Evolutionary conservation across 2,888 invertebrate species (phyloP).

Genomic region (Tipula lateralis): DNA sequence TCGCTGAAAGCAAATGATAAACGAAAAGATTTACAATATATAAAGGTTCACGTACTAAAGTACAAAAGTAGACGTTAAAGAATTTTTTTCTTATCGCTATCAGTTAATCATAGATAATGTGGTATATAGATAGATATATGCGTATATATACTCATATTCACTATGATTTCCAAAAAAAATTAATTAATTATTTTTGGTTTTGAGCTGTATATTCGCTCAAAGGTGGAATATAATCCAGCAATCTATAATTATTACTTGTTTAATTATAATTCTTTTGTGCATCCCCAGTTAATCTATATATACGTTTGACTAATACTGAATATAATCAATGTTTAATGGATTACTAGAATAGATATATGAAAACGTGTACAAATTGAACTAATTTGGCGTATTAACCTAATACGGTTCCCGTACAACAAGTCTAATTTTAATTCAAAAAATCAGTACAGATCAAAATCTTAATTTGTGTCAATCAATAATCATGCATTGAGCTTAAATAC

Average conservation of each 20-base stretch:
- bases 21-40: neutral
- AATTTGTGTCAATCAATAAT: too few species aligned
- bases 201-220: neutral
- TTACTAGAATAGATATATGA: neutral
- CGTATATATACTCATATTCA: neutral
- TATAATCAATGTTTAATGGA: neutral
- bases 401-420: too few species aligned
- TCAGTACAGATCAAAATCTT: too few species aligned
- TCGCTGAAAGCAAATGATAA: neutral
- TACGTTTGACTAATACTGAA: neutral
- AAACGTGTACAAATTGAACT: too few species aligned
- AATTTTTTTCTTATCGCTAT: neutral
- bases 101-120: neutral
- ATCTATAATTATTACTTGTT: neutral
- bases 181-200: neutral
- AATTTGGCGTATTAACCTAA: too few species aligned
- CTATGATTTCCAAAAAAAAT: neutral
- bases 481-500: too few species aligned
- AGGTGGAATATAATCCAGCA: neutral
- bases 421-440: too few species aligned
- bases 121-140: neutral
- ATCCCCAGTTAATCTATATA: neutral
- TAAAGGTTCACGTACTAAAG: too few species aligned
- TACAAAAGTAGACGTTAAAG: neutral
- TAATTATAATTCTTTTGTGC: neutral